Evolutionary conservation across 2,797 vertebrate genomes (phyloP), one percentile per base, ranked within the genome.

Genomic region (Pygocentrus nattereri): DNA sequence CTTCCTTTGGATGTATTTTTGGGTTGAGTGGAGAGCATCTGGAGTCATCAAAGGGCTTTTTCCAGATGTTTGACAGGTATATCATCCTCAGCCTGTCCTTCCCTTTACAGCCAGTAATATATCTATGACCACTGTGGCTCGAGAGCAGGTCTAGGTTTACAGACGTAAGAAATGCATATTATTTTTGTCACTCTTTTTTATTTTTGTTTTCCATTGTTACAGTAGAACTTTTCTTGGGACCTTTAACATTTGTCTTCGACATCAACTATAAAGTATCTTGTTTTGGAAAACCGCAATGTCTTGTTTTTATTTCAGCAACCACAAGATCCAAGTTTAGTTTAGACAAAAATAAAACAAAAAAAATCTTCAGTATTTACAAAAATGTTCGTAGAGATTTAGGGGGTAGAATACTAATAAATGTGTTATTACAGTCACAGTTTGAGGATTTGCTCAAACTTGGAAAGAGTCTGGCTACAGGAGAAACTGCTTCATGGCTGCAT

Each of bases 231-330:
- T 89, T 93, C 92, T 93, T 88, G 86, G 89, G 94, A 95, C 88
- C 91, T 91, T 92, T 95, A 85, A 94, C 88, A 90, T 93, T 95
- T 95, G 93, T 96, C 94, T 96, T 96, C 96, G 95, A 95, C 95
- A 93, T 96, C 91, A 93, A 94, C 92, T 95, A 94, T 94, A 96
- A 96, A 95, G 93, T 95, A 96, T 95, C 90, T 92, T 94, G 90
- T 95, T 94, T 95, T 96, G 94, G 92, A 95, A 94, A 93, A 83
- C 84, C 88, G 87, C 82, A 85, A 54, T 91, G 86, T 93, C 92
- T 91, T 92, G 86, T 89, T 90, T 91, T 94, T 93, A 87, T 89
- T 88, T 70, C 82, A 68, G 69, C 68, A 71, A 61, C 44, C 54
- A 21, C 65, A 61, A 56, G 56, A 16, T 18, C 0, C 12, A 6